Evolutionary conservation across 2,113 vertebrate genomes (phyloP), one percentile per base, ranked within the genome.

Genomic region (Xenus cinereus): DNA sequence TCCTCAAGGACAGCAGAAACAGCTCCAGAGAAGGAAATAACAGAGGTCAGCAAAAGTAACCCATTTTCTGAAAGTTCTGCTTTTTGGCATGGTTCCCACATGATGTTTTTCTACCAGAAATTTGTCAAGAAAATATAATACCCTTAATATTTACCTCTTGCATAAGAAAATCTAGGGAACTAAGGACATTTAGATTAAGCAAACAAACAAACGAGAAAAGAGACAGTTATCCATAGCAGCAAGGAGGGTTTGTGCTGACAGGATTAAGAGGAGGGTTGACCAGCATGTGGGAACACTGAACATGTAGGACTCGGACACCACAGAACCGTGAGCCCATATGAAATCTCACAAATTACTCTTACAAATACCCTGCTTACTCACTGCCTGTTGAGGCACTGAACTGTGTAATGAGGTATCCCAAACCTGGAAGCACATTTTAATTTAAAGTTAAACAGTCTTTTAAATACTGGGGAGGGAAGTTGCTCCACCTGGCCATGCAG

Each of bases 1-100:
- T 97, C 89, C 77, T 96, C 94, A 97, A 97, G 97, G 97, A 75
- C 96, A 97, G 73, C 66, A 90, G 78, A 94, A 92, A 66, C 86
- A 76, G 67, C 46, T 79, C 62, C 50, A 68, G 53, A 89, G 64
- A 83, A 78, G 30, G 33, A 73, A 84, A 75, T 35, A 84, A 89
- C 0, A 2, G 19, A 86, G 27, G 21, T 48, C 30, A 71, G 39
- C 19, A 87, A 59, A 87, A 59, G 19, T 20, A 63, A 53, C 8
- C 3, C 3, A 22, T 84, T 82, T 90, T 59, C 51, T 84, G 3
- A 8, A 89, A 88, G 63, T 86, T 92, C 27, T 64, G 53, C 9
- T 30, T 84, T 88, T 76, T 76, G 35, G 24, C 35, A 53, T 32
- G 75, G 37, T 13, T 90, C 9, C 50, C 33, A 67, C 10, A 57